Evolutionary conservation across 2,797 vertebrate species (phyloP).

Genomic region (Hozukius guyotensis): DNA sequence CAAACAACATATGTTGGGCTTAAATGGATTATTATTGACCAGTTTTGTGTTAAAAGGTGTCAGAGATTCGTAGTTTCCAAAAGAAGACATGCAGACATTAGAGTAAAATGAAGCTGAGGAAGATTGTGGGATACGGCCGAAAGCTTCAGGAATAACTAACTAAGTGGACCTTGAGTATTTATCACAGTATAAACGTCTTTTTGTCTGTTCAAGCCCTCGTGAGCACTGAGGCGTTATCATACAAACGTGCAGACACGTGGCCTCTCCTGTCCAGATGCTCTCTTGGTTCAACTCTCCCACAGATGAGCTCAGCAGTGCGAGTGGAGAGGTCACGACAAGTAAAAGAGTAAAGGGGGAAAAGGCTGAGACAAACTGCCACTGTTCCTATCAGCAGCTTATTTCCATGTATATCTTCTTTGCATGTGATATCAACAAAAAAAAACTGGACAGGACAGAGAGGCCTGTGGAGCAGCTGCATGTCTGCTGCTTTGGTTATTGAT

Average conservation of each 20-base stretch:
- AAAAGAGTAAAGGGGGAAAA: not conserved
- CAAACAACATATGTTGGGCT: not conserved
- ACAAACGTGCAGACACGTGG: conserved; percentile 13
- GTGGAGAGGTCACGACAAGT: not conserved
- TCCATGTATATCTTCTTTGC: conserved; percentile 56
- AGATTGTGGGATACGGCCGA: fast-evolving
- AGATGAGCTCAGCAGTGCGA: conserved; percentile 12
- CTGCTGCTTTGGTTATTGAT: not conserved
- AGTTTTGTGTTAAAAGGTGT: not conserved
- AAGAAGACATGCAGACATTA: not conserved
- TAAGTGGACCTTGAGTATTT: not conserved
- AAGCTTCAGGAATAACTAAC: not conserved
- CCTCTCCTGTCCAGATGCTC: conserved; percentile 64
- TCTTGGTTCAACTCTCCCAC: conserved; percentile 66
- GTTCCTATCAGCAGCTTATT: conserved; percentile 65
- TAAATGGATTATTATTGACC: not conserved
- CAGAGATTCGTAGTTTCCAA: not conserved
- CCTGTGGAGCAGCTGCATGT: not conserved
- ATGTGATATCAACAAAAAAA: conserved; percentile 2
- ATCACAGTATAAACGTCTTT: not conserved
- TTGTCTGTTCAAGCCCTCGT: not conserved
- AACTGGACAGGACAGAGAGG: not conserved
- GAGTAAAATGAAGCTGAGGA: not conserved
- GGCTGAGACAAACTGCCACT: conserved; percentile 41
- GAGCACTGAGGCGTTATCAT: not conserved